Evolutionary conservation across 2,113 vertebrate genomes (phyloP), one percentile per base, ranked within the genome.

Genomic region (Polyodon spathula): DNA sequence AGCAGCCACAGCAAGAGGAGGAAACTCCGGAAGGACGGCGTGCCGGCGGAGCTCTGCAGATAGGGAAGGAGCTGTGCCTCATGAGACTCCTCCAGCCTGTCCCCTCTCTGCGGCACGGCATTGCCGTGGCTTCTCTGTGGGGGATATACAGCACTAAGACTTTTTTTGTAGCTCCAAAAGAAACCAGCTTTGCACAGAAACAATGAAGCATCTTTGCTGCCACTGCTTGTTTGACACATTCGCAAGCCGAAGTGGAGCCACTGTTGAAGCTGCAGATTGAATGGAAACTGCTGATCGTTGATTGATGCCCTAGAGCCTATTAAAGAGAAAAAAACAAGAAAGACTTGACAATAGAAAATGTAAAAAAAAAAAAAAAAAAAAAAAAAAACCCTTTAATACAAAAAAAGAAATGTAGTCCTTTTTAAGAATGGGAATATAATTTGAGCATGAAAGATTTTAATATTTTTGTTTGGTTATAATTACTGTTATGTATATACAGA

Each of bases 1-100:
- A 88, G 80, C 88, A 95, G 84, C 84, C 89, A 89, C n/a, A 85
- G 88, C 84, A 98, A 97, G 78, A 96, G 90, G 83, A 92, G 95
- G 90, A 98, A 92, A 89, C 93, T 94, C 81, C 91, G 93, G 84
- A 84, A 90, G 65, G 96, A 96, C 66, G 77, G 84, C 0, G 83
- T 83, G 70, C 87, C 92, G 55, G 89, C 93, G 56, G 93, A 97
- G 75, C 87, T 95, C 44, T 98, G 89, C 84, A 96, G 96, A 93
- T 98, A 98, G 91, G 75, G 73, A 46, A 46, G 57, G 68, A 54
- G 63, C 66, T 59, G 65, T 77, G 70, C 59, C 70, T 61, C 17
- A 58, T 65, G 27, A 17, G 44, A 60, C 68, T 63, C 65, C 58
- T 56, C 60, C 62, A 71, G 65, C 68, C 71, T 72, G 63, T 69